Evolutionary conservation across 2,797 vertebrate genomes (phyloP).

Genomic region (Graptemys geographica): DNA sequence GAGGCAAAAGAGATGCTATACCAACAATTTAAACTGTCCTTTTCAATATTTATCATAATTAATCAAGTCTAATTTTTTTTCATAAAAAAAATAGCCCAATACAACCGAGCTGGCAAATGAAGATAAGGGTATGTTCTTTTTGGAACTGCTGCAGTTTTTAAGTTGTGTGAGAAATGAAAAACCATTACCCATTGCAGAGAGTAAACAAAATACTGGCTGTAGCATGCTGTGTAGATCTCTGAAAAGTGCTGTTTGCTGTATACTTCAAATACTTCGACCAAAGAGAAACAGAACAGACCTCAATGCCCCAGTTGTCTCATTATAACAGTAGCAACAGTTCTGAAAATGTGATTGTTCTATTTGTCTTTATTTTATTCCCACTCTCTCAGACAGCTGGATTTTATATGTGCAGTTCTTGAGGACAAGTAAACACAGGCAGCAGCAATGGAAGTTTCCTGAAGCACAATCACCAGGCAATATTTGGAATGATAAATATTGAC

Average conservation of each 20-base stretch:
- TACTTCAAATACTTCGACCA: slow-evolving; percentile 4
- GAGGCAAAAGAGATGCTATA: background rate
- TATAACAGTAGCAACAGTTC: background rate
- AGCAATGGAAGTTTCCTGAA: slow-evolving; percentile 17
- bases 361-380: slow-evolving; percentile 18
- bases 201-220: background rate
- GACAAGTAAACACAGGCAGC: slow-evolving; percentile 1
- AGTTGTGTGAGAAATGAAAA: slow-evolving; percentile 12
- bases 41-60: slow-evolving; percentile 28
- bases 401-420: slow-evolving; percentile 25
- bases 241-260: background rate
- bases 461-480: too few species aligned
- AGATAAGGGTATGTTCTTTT: background rate
- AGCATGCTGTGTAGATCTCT: background rate
- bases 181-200: background rate
- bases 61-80: background rate
- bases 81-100: background rate
- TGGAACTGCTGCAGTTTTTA: slow-evolving; percentile 22
- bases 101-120: background rate
- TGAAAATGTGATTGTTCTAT: slow-evolving; percentile 26
- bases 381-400: background rate
- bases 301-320: slow-evolving; percentile 7
- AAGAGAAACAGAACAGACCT: slow-evolving; percentile 36
- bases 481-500: slow-evolving; percentile 9
- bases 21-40: slow-evolving; percentile 20